Percentiles rank a stretch among this genome's conserved stretches.
These are phyloP conservation scores for Numenius phaeopus DNA, from an alignment of 2,797 vertebrate genomes.

Conservation along the genomic window DNA sequence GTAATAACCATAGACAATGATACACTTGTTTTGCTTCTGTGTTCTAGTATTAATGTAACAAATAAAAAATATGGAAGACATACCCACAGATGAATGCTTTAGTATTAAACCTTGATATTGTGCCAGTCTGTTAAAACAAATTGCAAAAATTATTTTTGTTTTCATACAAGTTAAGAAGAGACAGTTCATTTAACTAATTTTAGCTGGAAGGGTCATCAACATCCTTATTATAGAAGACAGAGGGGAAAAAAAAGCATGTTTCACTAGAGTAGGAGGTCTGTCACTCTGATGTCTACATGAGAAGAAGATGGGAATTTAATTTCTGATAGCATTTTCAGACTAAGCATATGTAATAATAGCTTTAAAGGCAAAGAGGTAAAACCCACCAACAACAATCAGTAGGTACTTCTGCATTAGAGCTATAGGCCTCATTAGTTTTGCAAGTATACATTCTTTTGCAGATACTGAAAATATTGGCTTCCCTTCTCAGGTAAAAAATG, in stretches of 20 bases:
- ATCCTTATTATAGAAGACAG: neutral
- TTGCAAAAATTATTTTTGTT: neutral
- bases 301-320: neutral
- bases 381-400: neutral
- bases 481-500: neutral
- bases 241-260: neutral
- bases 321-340: neutral
- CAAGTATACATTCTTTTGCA: neutral
- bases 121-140: neutral
- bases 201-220: neutral
- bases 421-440: neutral
- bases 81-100: neutral
- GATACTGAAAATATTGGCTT: neutral
- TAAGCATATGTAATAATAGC: neutral
- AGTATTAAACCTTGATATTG: neutral
- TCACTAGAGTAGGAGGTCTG: neutral
- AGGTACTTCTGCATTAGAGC: neutral
- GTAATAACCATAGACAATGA: neutral
- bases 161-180: neutral
- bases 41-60: neutral
- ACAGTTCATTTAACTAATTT: neutral
- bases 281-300: neutral
- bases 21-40: neutral
- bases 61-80: neutral
- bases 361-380: neutral